Evolutionary conservation across 1,140 invertebrate species (phyloP), one percentile per base, ranked within the genome.

Genomic region (Atta texana): DNA sequence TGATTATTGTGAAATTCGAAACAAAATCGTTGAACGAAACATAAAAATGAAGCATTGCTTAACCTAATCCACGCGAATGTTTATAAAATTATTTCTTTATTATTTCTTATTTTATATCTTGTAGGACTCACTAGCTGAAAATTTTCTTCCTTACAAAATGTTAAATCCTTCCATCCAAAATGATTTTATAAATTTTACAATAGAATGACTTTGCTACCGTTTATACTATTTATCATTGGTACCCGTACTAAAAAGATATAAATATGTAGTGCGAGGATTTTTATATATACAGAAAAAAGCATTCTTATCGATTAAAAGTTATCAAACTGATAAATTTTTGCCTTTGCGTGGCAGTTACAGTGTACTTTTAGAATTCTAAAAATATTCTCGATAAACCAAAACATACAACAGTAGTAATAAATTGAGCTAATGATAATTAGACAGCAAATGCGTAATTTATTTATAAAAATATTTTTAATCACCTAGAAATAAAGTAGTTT

Each of bases 1-100:
- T 6, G 31, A 34, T 85, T 69, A 78, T 85, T 53, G 39, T 69
- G 12, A 64, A 88, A 77, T 77, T 55, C 31, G 24, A 24, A 24
- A 24, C 0, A 59, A 71, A 86, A 71, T 64, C 64, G 49, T 61
- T 31, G 31, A 51, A 4, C 39, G 51, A n/a, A 28, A 44, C n/a
- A n/a, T 31, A 74, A 82, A 74, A 74, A 59, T 24, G 28, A 39
- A 3, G 14, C 64, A 59, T 59, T n/a, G 53, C 51, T 31, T 31
- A 59, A 81, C 21, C 57, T 81, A 57, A 81, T 69, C 21, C 64
- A 8, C 21, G 31, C 12, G 49, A 28, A 81, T 34, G 5, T 44
- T 12, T 12, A n/a, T 14, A 0, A n/a, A n/a, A 39, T 24, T 16
- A 18, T 81, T 57, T 81, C 31, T 81, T 44, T 44, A 44, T 44